A percentile compares a stretch with the other conserved stretches of the same genome.
phyloP scores from a whole-genome alignment of 2,113 vertebrate genomes.

The Odobenus rosmarus region DNA sequence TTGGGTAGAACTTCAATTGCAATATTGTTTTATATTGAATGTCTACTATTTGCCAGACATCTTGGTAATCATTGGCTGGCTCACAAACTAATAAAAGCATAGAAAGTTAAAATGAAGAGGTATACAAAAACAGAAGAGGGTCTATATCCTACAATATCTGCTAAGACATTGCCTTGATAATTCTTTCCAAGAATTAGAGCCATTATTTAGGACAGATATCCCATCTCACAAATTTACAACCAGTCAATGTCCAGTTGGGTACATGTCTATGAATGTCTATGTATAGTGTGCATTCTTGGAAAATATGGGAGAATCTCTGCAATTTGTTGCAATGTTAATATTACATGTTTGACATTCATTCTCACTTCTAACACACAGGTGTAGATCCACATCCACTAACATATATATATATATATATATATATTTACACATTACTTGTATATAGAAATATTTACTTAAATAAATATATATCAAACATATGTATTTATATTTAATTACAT shows the following conservation, averaged over 20 bases:
- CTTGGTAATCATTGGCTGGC: neutral
- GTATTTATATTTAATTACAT: neutral
- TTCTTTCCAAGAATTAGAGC: neutral
- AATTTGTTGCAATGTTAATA: neutral
- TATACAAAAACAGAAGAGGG: neutral
- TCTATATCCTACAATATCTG: neutral
- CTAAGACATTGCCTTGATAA: neutral
- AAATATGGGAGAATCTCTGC: neutral
- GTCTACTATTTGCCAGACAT: neutral
- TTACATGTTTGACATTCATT: neutral
- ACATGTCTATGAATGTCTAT: neutral
- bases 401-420: too few species aligned
- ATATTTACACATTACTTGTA: neutral
- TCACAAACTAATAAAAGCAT: neutral
- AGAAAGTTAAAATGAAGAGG: neutral
- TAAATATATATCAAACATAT: neutral
- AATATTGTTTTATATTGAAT: slow-evolving; percentile 1
- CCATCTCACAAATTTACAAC: neutral
- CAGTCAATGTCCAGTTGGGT: neutral
- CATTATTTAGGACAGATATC: neutral
- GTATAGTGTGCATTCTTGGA: neutral
- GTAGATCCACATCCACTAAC: neutral
- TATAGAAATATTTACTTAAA: neutral
- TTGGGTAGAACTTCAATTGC: neutral
- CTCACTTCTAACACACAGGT: neutral